phyloP scores from a whole-genome alignment of 2,797 vertebrate genomes.

The Tragopan temminckii region DNA sequence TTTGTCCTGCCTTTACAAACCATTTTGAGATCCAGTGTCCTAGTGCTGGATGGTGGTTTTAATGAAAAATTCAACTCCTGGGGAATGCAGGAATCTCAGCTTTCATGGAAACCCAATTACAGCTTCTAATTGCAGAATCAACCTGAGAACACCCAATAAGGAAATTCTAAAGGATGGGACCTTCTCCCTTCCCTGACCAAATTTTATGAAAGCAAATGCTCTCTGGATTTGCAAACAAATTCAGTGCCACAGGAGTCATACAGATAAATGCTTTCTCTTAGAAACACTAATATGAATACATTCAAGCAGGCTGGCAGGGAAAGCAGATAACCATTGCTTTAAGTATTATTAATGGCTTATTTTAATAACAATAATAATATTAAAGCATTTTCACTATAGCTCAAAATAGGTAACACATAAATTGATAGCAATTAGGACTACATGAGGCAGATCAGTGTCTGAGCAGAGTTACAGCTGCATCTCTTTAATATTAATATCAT shows the following conservation, averaged over 20 bases:
- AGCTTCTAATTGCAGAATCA: constrained; percentile 15
- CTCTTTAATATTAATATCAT: background rate
- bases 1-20: background rate
- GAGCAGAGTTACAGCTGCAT: background rate
- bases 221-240: constrained; percentile 5
- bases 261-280: background rate
- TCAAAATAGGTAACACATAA: background rate
- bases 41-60: constrained; percentile 19
- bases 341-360: background rate
- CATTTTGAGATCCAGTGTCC: background rate
- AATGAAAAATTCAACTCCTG: constrained; percentile 14
- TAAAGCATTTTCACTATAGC: background rate
- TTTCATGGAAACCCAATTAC: constrained; percentile 35
- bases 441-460: background rate
- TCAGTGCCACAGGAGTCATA: background rate
- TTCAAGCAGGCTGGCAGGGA: background rate
- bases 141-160: constrained; percentile 23
- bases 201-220: background rate
- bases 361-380: background rate
- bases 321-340: background rate
- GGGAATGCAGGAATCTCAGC: background rate
- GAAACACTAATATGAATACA: background rate
- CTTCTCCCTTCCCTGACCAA: background rate
- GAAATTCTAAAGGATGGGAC: constrained; percentile 9
- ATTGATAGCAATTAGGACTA: background rate